These are phyloP conservation scores for Acrobasis consociella DNA, from an alignment of 2,888 invertebrate genomes.

Conservation along the genomic window DNA sequence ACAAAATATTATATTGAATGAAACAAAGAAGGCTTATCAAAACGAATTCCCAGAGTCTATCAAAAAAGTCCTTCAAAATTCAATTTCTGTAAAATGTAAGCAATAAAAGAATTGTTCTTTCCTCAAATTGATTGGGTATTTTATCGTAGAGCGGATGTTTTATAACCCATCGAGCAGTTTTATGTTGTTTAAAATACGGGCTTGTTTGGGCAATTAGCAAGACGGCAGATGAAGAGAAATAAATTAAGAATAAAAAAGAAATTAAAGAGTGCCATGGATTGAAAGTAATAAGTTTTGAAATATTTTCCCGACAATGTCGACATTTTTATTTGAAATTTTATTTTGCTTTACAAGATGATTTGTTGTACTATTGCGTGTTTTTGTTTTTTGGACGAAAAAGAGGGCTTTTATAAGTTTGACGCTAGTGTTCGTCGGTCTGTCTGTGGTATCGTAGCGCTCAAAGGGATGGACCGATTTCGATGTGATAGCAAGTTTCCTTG, in stretches of 20 bases:
- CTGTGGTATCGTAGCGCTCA: too few relatives aligned
- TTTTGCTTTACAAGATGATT: too few relatives aligned
- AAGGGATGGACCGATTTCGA: too few relatives aligned
- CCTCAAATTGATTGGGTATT: slow-evolving; percentile 4
- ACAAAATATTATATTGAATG: too few relatives aligned
- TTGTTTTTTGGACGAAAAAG: too few relatives aligned
- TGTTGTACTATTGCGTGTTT: too few relatives aligned
- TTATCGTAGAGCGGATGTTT: slow-evolving; percentile 6
- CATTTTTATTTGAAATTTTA: too few relatives aligned
- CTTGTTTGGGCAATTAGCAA: not conserved
- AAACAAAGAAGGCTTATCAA: not conserved
- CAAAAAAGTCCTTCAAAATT: not conserved
- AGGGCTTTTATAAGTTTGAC: too few relatives aligned
- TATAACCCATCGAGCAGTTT: slow-evolving; percentile 8
- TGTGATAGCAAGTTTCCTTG: too few relatives aligned
- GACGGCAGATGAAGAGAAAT: slow-evolving; percentile 1
- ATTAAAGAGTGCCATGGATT: not conserved
- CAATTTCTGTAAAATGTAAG: not conserved
- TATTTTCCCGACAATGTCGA: too few relatives aligned
- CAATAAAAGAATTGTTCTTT: not conserved
- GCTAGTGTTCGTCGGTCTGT: too few relatives aligned
- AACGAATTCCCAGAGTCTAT: not conserved
- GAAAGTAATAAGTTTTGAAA: too few relatives aligned
- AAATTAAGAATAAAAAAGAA: not conserved
- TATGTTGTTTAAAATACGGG: slow-evolving; percentile 8